Evolutionary conservation across 2,888 invertebrate species (phyloP), one percentile per base, ranked within the genome.

Genomic region (Lymantria monacha): DNA sequence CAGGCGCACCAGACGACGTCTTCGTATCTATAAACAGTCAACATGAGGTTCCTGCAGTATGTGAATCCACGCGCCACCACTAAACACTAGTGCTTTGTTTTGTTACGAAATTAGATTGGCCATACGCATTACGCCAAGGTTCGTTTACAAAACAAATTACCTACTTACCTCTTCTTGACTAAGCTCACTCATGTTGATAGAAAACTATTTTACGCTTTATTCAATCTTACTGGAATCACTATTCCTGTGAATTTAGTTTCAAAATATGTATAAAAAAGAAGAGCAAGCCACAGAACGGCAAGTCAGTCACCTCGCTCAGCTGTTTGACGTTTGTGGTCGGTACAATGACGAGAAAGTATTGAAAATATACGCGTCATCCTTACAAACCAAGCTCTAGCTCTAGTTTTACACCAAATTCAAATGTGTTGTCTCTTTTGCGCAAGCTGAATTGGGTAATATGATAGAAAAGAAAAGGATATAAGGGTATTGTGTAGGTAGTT

Each of bases 101-200:
- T 90, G 90, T 91, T 91, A 90, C 90, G 87, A 90, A 90, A 90
- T 90, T 89, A 87, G 87, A 90, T 79, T 84, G 79, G 74, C 85
- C 83, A 86, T 85, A 85, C 85, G 87, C 82, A 84, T 79, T 80
- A 85, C 75, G 74, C 77, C 81, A 81, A 81, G 79, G 76, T 78
- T 77, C 83, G 82, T 84, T 79, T 79, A 83, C 81, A 81, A 82
- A 83, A 81, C 78, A 81, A 77, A 76, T 72, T 75, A 71, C 65
- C 60, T 60, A 92, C 94, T 94, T 91, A 96, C 97, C 95, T 97
- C 97, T 90, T 97, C 97, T 85, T 96, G 96, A 80, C 95, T 96
- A 71, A 97, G 92, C 93, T 97, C 97, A 91, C 96, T 96, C 96
- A 96, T 96, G 66, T 64, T 83, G 75, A 68, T 67, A 62, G 61